phyloP scores from a whole-genome alignment of 2,113 vertebrate genomes.

The Choloepus hoffmanni region DNA sequence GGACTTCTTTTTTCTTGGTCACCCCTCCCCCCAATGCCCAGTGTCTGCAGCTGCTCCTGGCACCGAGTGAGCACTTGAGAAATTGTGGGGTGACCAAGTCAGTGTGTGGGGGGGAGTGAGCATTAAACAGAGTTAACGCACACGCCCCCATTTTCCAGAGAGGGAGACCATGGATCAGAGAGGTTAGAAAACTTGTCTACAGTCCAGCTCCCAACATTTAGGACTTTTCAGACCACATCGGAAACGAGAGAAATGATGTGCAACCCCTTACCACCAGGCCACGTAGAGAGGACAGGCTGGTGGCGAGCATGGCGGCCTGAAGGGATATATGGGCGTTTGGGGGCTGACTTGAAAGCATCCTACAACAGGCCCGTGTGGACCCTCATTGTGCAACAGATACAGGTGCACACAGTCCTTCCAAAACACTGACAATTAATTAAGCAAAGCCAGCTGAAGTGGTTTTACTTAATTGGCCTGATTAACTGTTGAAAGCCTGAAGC shows the following conservation, averaged over 20 bases:
- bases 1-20: constrained; percentile 8
- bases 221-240: neutral
- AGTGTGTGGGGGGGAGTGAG: neutral
- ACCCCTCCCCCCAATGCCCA: neutral
- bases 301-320: neutral
- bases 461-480: constrained; percentile 57
- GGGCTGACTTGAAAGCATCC: neutral
- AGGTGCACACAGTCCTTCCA: neutral
- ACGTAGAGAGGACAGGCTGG: neutral
- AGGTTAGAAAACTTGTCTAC: neutral
- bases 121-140: neutral
- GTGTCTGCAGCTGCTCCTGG: constrained; percentile 34
- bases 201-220: neutral
- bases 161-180: neutral
- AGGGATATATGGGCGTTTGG: neutral
- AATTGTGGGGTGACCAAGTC: neutral
- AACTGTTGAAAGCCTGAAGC: constrained; percentile 61
- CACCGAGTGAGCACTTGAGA: neutral
- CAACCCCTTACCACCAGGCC: neutral
- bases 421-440: constrained; percentile 46
- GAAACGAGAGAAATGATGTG: neutral
- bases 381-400: neutral
- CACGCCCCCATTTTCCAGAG: neutral
- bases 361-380: neutral
- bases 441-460: neutral